Base-by-base conservation (phyloP, 2,797 vertebrate genomes). In the Poeciliopsis infans region DNA sequence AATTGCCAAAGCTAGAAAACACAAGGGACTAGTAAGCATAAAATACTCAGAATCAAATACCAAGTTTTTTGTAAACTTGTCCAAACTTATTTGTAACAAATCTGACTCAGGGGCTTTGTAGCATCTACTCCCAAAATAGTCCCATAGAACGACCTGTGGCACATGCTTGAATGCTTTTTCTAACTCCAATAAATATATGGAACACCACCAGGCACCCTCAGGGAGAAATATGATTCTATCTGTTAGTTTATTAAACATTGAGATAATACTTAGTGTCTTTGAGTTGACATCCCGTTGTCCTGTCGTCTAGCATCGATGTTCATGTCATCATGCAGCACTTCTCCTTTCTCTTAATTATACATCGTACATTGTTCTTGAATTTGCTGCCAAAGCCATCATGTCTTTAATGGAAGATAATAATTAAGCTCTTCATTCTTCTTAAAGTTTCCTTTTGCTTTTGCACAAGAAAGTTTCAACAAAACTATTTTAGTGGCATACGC, bases 381-480 rank as follows among this genome's bases (percentile, higher is more conserved):
- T 68, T 68, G 10, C 36, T 68, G 33, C 64, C 64, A 41, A 68
- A 68, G 20, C 23, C 20, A 36, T 64, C 61, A 68, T 25, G 36
- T 25, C 64, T 68, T 41, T 68, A 20, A 39, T 1, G 20, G 8
- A 39, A 41, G 23, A 68, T 68, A 36, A 25, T 36, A 23, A 39
- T 39, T 39, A 41, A 25, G 20, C 36, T 41, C 1, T 41, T 68
- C 39, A 25, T 68, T 41, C 36, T 68, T 39, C 18, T 25, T 25
- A 41, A n/a, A 41, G 36, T 68, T 68, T 25, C 39, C 76, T 75
- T 84, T 45, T 86, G 28, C 76, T 78, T 79, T 23, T 84, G 55
- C 59, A 74, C 69, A 75, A 64, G 25, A 59, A 86, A 86, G 31
- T 36, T 74, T 59, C 72, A 72, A 85, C 77, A 80, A 74, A 86